A percentile compares a stretch with the other conserved stretches of the same genome.
phyloP scores from a whole-genome alignment of 2,888 invertebrate genomes.

The Eulithis testata region DNA sequence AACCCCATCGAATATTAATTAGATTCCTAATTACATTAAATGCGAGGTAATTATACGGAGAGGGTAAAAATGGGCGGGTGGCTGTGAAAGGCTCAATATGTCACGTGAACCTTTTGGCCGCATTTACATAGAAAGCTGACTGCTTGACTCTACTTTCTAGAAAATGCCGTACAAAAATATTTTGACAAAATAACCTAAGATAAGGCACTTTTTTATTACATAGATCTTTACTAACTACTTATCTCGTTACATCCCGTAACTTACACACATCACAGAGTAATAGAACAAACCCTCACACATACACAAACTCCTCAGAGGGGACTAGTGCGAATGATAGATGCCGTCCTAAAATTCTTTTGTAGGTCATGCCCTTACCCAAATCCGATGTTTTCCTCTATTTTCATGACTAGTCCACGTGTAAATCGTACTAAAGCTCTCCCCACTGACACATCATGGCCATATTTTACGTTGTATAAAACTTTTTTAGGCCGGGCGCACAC shows the following conservation, averaged over 20 bases:
- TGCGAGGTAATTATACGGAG: constrained; percentile 21
- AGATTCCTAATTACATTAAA: constrained; percentile 10
- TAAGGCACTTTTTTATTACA: no score
- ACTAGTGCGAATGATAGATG: background rate
- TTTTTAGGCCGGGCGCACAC: background rate
- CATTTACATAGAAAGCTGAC: constrained; percentile 1
- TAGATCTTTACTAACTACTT: no score
- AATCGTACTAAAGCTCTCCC: constrained; percentile 2
- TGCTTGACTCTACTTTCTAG: no score
- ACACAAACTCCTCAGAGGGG: no score
- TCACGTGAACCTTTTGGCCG: constrained; percentile 24
- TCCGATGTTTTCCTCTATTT: constrained; percentile 1
- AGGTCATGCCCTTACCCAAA: background rate
- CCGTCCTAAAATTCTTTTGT: background rate
- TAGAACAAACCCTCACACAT: no score
- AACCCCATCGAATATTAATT: constrained; percentile 29
- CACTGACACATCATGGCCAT: background rate
- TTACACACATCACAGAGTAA: no score
- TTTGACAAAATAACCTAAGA: no score
- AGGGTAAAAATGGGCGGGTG: constrained; percentile 29
- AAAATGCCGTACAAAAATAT: no score
- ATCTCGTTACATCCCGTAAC: no score
- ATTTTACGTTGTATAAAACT: background rate
- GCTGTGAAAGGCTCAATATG: constrained; percentile 33
- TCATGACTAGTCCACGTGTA: constrained; percentile 3